Conservation (phyloP, 1,140 invertebrate genomes). For the Arctopsyche grandis region DNA sequence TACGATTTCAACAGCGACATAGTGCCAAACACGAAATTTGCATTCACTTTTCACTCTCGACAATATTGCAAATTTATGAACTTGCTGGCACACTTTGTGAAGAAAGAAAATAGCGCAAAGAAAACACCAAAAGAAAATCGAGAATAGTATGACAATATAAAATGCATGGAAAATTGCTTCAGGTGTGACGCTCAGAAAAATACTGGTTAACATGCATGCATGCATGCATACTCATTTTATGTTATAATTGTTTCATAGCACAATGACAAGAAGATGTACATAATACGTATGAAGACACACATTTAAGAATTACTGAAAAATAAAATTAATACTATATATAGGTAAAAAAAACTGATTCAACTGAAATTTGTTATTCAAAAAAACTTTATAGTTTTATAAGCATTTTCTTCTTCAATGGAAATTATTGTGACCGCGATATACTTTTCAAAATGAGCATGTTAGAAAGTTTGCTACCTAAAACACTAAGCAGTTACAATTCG, state of each 20-base stretch:
- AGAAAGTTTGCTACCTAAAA: too few species aligned
- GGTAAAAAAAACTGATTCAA: too few species aligned
- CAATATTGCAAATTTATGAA: slow-evolving; percentile 17
- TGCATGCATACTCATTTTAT: not conserved
- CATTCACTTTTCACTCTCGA: slow-evolving; percentile 22
- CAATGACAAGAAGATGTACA: too few species aligned
- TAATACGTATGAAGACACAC: too few species aligned
- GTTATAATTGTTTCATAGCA: not conserved
- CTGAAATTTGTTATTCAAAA: too few species aligned
- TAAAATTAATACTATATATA: too few species aligned
- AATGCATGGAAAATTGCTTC: slow-evolving; percentile 19
- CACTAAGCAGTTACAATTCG: too few species aligned
- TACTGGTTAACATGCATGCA: not conserved
- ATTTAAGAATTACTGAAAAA: too few species aligned
- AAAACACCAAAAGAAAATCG: slow-evolving; percentile 1
- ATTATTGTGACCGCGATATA: too few species aligned
- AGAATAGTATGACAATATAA: not conserved
- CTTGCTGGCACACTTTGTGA: not conserved
- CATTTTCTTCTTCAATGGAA: too few species aligned
- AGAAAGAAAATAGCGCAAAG: slow-evolving; percentile 6
- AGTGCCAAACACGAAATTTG: not conserved
- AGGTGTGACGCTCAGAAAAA: not conserved
- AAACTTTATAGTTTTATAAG: too few species aligned
- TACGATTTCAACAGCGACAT: not conserved
- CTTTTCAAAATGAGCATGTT: too few species aligned